phyloP scores from a whole-genome alignment of 2,113 vertebrate species.

The Martes martes region DNA sequence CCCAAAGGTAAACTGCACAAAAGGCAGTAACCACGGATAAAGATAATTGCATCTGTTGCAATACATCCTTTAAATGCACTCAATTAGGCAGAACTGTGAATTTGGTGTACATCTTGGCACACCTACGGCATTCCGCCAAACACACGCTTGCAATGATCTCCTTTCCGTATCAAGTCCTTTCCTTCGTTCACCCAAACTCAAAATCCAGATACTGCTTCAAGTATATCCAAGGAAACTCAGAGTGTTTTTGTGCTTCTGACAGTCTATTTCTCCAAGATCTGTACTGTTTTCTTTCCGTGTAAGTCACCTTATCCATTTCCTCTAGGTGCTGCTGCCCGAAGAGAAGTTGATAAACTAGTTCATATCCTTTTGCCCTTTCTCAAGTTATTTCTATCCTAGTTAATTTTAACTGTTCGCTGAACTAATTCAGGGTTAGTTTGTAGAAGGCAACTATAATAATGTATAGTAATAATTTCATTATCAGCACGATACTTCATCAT shows the following conservation, averaged over 20 bases:
- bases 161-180: not conserved
- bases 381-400: not conserved
- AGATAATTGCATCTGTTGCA: not conserved
- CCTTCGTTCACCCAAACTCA: not conserved
- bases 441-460: not conserved
- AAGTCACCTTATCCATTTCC: not conserved
- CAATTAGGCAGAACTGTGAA: not conserved
- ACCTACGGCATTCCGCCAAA: not conserved
- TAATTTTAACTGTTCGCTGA: slow-evolving; percentile 9
- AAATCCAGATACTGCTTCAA: not conserved
- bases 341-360: not conserved
- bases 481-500: not conserved
- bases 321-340: not conserved
- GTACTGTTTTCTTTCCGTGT: not conserved
- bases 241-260: not conserved
- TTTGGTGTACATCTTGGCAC: not conserved
- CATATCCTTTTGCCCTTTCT: not conserved
- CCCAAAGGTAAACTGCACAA: not conserved
- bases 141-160: not conserved
- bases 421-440: not conserved
- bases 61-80: not conserved
- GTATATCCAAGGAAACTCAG: not conserved
- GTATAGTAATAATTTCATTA: not conserved
- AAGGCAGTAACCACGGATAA: not conserved
- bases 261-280: not conserved